Evolutionary conservation across 1,140 invertebrate genomes (phyloP), one percentile per base, ranked within the genome.

Genomic region (Drosophila micromelanica): DNA sequence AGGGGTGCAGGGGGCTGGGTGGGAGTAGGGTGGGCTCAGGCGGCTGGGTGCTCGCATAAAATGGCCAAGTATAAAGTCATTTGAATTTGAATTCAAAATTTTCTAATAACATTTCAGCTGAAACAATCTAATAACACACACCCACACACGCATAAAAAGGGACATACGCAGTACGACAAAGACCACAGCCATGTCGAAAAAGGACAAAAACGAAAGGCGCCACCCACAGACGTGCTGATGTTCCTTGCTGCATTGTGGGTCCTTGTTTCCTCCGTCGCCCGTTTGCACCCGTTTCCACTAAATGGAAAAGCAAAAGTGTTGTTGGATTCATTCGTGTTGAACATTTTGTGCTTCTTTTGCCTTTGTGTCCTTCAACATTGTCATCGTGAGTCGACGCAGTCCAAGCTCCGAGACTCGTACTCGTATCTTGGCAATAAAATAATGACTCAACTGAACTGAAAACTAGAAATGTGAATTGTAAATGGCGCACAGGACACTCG

Each of bases 371-470:
- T 74, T 76, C 73, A 43, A 62, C 76, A 68, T 76, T 80, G 74
- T 70, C 76, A 73, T 64, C 65, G 65, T 77, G 61, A 71, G 73
- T 80, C 73, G 76, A 68, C 78, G 69, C 84, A 82, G 65, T 72
- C 46, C 70, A 15, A 27, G 42, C 46, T 54, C 55, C 60, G 63
- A 63, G 60, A 30, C 64, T 60, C 62, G 12, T 30, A 38, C 74
- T 68, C 77, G 80, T 90, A 80, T 90, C 86, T 90, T 85, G 86
- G 80, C 85, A 90, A 90, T 90, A 89, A 89, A 89, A 89, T 89
- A 89, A 89, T 89, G 84, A 89, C 84, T 89, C 84, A 89, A 89
- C 84, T 89, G 84, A 89, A 89, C 84, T 89, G 84, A 90, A 89
- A 89, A 89, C 84, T 89, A 89, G 85, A 89, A 89, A 89, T 89